A percentile compares a stretch with the other conserved stretches of the same genome.
Conservation (phyloP, 2,113 vertebrate species). For the Phyllostomus discolor region DNA sequence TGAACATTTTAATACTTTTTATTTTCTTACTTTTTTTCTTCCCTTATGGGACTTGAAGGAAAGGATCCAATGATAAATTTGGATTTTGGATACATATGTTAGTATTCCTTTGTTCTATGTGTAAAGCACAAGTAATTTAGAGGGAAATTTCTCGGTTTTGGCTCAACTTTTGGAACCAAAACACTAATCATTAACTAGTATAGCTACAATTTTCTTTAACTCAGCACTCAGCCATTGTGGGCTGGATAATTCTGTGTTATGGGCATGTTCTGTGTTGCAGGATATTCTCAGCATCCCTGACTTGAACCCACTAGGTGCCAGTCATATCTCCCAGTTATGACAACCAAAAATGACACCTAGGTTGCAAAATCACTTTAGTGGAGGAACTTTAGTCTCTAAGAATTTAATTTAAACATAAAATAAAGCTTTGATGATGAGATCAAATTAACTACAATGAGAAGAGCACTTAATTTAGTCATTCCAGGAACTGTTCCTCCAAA, state of each 20-base stretch:
- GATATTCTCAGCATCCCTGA: not conserved
- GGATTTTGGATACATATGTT: not conserved
- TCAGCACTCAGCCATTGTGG: not conserved
- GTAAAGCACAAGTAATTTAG: not conserved
- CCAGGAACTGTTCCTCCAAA: not conserved
- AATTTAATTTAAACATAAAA: not conserved
- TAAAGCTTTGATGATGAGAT: not conserved
- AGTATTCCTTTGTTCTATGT: not conserved
- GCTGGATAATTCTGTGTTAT: not conserved
- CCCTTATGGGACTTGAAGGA: not conserved
- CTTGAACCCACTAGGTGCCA: rapidly evolving
- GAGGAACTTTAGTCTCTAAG: not conserved
- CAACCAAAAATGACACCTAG: not conserved
- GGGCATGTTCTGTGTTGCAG: rapidly evolving
- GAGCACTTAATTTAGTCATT: not conserved
- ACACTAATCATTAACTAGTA: not conserved
- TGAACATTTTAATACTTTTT: not conserved
- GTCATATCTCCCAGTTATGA: not conserved
- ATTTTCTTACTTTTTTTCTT: not conserved
- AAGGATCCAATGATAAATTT: not conserved
- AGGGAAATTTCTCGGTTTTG: not conserved
- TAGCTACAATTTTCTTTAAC: not conserved
- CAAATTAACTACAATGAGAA: not conserved
- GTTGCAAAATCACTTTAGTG: not conserved
- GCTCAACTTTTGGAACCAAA: not conserved